Base-by-base conservation (phyloP, 2,113 vertebrate species). In the Nycticryphes semicollaris region DNA sequence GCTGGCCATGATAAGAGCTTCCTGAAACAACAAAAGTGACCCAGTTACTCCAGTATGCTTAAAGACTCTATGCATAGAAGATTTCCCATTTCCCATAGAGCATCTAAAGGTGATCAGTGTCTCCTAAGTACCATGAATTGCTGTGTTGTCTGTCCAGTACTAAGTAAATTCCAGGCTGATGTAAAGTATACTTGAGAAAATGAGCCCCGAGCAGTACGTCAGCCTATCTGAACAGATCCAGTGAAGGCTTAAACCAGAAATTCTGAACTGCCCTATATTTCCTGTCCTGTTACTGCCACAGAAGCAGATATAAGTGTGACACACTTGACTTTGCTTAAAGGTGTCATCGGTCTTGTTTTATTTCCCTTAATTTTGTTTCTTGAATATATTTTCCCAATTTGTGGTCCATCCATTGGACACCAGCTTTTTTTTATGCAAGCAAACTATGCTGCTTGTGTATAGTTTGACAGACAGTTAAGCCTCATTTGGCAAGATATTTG, bases 1-100 rank as follows among this genome's bases (percentile, higher is more conserved):
- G 97, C 99, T 99, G 53, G 99, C 99, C 99, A 99, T 99, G 93
- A 99, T 99, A 82, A 99, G 98, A 83, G 99, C 99, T 98, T 99
- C 99, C 99, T 99, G 97, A 20, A 97, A 96, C n/a, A 93, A 95
- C 4, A 96, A 80, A 96, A 87, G 85, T 7, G 50, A 67, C 15
- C n/a, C 27, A 66, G 39, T 45, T 70, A 51, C 13, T 48, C 31
- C 14, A 64, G 22, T 2, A 21, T 8, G 60, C 39, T 54, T 25
- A 31, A 73, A 43, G 45, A 24, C 74, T 70, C 2, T 1, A 60
- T 1, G 5, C 5, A 56, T 3, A 75, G 45, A 30, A 23, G 5
- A 24, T n/a, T 45, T 68, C n/a, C 22, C 5, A 7, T 35, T 75
- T 66, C 51, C 37, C 43, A 73, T 0, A 37, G n/a, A 17, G 9